Evolutionary conservation across 2,113 vertebrate genomes (phyloP).

Genomic region (Parus major): DNA sequence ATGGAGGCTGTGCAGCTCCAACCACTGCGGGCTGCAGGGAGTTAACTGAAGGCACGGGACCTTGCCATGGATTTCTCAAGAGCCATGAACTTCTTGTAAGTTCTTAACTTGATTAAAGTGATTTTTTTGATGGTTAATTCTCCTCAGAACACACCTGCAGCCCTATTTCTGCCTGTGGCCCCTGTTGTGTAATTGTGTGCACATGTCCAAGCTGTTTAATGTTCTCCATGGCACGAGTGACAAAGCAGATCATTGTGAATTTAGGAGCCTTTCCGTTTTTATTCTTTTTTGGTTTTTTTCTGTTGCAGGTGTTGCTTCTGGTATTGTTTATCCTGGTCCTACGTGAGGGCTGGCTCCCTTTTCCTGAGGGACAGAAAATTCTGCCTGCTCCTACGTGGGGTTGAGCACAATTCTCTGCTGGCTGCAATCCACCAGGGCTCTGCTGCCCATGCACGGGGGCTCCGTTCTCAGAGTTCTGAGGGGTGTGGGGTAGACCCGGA

Average conservation of each 20-base stretch:
- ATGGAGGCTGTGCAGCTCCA: background rate
- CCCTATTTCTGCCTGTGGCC: background rate
- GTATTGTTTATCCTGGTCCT: background rate
- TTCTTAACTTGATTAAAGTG: background rate
- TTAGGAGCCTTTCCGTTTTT: background rate
- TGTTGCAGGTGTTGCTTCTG: background rate
- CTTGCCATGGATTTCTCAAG: background rate
- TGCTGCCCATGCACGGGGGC: background rate
- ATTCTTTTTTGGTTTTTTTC: background rate
- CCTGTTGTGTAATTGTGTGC: background rate
- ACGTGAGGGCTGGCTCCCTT: background rate
- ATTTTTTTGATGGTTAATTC: background rate
- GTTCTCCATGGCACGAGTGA: background rate
- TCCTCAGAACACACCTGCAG: background rate
- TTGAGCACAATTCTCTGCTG: background rate
- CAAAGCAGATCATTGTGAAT: background rate
- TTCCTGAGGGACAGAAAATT: background rate
- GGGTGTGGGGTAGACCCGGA: too few species aligned
- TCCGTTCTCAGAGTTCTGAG: rapidly evolving
- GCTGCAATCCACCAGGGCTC: background rate
- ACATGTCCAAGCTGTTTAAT: background rate
- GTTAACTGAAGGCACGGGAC: background rate
- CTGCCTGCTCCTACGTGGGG: background rate
- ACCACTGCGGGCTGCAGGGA: rapidly evolving
- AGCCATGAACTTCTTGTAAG: background rate